Evolutionary conservation across 2,888 invertebrate species (phyloP), one percentile per base, ranked within the genome.

Genomic region (Falcaria lacertinaria): DNA sequence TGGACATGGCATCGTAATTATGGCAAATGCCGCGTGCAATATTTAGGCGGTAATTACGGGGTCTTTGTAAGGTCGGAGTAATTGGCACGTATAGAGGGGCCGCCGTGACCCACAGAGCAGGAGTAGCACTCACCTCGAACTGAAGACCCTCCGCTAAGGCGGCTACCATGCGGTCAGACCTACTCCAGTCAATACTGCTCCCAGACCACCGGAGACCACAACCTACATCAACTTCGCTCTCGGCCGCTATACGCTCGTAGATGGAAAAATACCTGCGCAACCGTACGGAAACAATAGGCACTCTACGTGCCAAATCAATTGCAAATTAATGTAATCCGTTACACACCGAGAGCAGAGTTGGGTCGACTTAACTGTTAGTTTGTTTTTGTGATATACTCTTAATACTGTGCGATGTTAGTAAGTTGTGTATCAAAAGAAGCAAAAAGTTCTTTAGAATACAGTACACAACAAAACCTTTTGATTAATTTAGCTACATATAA

Each of bases 1-100:
- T 84, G 80, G 60, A 85, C 69, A 74, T 69, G 69, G 67, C 70
- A 56, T 69, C 59, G 74, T 75, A 81, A 84, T 85, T 82, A 76
- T 50, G 53, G 48, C 48, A 45, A 56, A 61, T 60, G 57, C 64
- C 64, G 66, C 59, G 71, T 74, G 74, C 72, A 69, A 70, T 79
- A 77, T 80, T 83, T 79, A 71, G 67, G 66, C 71, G 73, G 71
- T 73, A 64, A 79, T 78, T 76, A 69, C 57, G n/a, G n/a, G n/a
- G n/a, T n/a, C n/a, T n/a, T n/a, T n/a, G n/a, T 50, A 62, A 60
- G 68, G 69, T 69, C 69, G 64, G 64, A 48, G 55, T 67, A 70
- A 72, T 71, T 66, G 70, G 60, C 64, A 60, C 56, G 56, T 60
- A 50, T 60, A 65, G 50, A 58, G 51, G 48, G 52, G 48, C 43